Evolutionary conservation across 2,888 invertebrate species (phyloP).

Genomic region (Podotricha telesiphe): DNA sequence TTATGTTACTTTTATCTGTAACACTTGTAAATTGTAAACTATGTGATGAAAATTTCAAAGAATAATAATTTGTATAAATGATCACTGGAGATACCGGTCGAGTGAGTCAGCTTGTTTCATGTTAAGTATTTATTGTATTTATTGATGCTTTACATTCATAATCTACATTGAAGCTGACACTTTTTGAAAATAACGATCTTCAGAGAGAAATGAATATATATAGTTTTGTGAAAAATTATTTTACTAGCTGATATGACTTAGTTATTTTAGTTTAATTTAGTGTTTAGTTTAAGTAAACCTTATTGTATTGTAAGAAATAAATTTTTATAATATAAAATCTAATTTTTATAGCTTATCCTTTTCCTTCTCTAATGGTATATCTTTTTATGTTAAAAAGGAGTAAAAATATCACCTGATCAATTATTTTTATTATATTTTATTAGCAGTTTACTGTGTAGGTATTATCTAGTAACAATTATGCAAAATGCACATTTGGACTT

Average conservation of each 20-base stretch:
- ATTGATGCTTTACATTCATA: constrained; percentile 66
- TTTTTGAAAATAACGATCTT: constrained; percentile 58
- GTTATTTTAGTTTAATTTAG: constrained; percentile 70
- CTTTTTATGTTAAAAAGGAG: too few relatives aligned
- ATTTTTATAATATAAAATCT: constrained; percentile 68
- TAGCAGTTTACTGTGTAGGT: too few relatives aligned
- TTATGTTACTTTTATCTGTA: constrained; percentile 50
- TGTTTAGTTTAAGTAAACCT: constrained; percentile 75
- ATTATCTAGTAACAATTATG: too few relatives aligned
- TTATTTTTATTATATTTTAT: too few relatives aligned
- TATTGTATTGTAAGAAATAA: constrained; percentile 80
- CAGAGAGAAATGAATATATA: constrained; percentile 64
- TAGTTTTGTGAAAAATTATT: constrained; percentile 70
- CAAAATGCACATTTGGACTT: too few relatives aligned
- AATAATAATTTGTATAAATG: constrained; percentile 64
- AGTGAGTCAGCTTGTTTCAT: constrained; percentile 66
- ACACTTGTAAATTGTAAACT: constrained; percentile 71
- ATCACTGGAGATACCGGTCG: constrained; percentile 58
- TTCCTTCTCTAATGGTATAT: background rate
- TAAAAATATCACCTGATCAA: too few relatives aligned
- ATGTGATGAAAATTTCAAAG: constrained; percentile 74
- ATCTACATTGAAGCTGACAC: constrained; percentile 66
- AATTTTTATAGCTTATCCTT: background rate
- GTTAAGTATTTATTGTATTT: constrained; percentile 80
- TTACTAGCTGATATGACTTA: constrained; percentile 77